These are phyloP conservation scores for Zosterops borbonicus DNA, from an alignment of 2,113 vertebrate species.

Conservation along the genomic window DNA sequence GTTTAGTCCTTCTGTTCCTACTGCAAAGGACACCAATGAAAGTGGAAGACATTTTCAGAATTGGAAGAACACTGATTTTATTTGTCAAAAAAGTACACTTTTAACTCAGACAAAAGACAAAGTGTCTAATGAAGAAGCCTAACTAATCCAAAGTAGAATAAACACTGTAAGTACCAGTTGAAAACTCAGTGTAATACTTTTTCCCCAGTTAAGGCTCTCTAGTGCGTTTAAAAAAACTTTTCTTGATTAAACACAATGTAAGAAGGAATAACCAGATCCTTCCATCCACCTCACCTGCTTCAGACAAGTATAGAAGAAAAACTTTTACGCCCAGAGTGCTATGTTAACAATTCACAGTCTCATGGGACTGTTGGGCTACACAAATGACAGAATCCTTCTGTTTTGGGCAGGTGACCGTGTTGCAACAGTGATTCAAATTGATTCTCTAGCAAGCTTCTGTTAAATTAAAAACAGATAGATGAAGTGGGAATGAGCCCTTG, in stretches of 20 bases:
- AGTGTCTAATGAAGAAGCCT: background rate
- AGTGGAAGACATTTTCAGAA: background rate
- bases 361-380: background rate
- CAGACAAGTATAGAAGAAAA: background rate
- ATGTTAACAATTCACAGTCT: background rate
- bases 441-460: background rate
- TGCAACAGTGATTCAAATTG: background rate
- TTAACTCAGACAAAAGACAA: background rate
- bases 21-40: background rate
- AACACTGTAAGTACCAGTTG: background rate
- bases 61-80: background rate
- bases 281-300: background rate
- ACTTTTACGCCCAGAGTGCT: background rate
- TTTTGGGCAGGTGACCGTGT: background rate
- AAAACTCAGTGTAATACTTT: background rate
- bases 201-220: background rate
- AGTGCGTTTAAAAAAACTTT: background rate
- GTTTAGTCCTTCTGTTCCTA: background rate
- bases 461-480: constrained; percentile 7
- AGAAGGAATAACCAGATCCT: background rate
- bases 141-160: background rate
- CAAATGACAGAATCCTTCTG: background rate
- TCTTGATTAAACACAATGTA: background rate
- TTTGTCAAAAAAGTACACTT: background rate
- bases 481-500: background rate